A percentile compares a stretch with the other conserved stretches of the same genome.
These are phyloP conservation scores for Acanthosepion pharaonis DNA, from an alignment of 2,888 invertebrate genomes.

Conservation along the genomic window DNA sequence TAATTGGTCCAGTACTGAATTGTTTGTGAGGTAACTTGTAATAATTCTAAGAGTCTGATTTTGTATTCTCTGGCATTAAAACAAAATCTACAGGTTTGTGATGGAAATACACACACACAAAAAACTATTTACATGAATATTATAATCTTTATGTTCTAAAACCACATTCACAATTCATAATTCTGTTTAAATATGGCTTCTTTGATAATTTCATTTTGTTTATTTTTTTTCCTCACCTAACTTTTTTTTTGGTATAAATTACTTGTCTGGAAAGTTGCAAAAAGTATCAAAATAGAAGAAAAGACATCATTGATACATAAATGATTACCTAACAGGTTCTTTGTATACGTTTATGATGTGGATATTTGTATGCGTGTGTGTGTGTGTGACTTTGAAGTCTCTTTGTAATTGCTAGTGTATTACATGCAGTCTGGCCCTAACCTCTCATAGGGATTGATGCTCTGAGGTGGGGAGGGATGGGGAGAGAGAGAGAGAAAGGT, in stretches of 20 bases:
- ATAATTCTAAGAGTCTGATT: too few species aligned
- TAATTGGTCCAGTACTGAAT: too few species aligned
- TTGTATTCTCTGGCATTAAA: too few species aligned
- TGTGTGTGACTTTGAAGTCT: not conserved
- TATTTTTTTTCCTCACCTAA: not conserved
- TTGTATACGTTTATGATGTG: not conserved
- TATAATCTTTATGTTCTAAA: not conserved
- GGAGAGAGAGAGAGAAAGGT: not conserved
- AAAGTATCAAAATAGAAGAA: constrained; percentile 2
- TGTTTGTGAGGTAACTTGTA: too few species aligned
- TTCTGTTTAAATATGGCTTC: not conserved
- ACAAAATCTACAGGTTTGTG: too few species aligned
- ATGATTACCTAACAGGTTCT: not conserved
- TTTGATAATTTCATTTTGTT: not conserved
- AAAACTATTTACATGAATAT: too few species aligned
- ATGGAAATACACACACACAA: too few species aligned
- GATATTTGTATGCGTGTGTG: not conserved
- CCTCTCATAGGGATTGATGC: not conserved
- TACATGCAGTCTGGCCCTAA: not conserved
- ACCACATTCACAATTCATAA: not conserved
- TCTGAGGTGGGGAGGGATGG: not conserved
- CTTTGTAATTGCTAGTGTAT: not conserved
- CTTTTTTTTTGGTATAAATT: not conserved
- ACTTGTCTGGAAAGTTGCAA: constrained; percentile 4
- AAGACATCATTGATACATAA: not conserved